Evolutionary conservation across 2,113 vertebrate genomes (phyloP).

Genomic region (Phylloscopus trochiloides): DNA sequence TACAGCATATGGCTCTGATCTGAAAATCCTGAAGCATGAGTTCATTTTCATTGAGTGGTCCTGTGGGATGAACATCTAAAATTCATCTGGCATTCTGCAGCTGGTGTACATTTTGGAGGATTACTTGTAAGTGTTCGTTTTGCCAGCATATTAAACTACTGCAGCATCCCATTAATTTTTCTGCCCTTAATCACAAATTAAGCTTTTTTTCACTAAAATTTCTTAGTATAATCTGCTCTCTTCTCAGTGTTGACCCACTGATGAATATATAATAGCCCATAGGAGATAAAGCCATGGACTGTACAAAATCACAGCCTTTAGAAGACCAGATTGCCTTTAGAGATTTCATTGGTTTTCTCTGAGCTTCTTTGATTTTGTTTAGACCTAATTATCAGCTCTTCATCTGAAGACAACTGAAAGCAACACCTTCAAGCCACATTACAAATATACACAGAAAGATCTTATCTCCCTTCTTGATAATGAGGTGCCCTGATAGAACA

Average conservation of each 20-base stretch:
- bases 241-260: not conserved
- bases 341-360: not conserved
- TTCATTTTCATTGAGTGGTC: conserved; percentile 16
- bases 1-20: conserved; percentile 29
- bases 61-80: conserved; percentile 4
- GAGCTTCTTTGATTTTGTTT: not conserved
- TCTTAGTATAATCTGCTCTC: not conserved
- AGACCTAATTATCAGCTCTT: not conserved
- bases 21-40: conserved; percentile 8
- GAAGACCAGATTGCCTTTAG: not conserved
- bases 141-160: not conserved
- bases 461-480: not conserved
- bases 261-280: not conserved
- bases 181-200: not conserved
- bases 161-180: not conserved
- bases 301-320: not conserved
- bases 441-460: not conserved
- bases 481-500: not conserved
- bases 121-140: not conserved
- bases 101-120: not conserved
- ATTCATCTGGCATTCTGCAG: conserved; percentile 40
- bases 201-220: not conserved
- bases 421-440: not conserved
- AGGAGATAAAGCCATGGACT: not conserved
- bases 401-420: not conserved